Conservation (phyloP, 2,888 invertebrate genomes). For the Coremacera marginata region DNA sequence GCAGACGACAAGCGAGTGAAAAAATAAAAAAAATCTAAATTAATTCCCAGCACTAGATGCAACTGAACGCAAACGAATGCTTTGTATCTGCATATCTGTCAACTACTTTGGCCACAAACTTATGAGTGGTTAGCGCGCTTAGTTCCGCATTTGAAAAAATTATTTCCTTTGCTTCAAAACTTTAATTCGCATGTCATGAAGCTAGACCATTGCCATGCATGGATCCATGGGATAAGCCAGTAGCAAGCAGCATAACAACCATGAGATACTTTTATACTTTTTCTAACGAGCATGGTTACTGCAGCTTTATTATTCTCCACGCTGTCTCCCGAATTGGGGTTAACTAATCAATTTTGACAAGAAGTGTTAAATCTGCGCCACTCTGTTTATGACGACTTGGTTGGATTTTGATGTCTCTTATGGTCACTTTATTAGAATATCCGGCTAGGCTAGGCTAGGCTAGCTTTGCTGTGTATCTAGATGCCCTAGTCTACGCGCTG, state of each 20-base stretch:
- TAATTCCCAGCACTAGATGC: conserved; percentile 23
- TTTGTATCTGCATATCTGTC: background rate
- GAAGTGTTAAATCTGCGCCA: conserved; percentile 67
- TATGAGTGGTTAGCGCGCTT: conserved; percentile 16
- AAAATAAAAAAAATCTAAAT: background rate
- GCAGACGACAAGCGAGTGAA: background rate
- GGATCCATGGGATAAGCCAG: background rate
- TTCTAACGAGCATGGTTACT: conserved; percentile 11
- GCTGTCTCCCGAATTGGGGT: conserved; percentile 34
- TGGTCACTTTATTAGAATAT: conserved; percentile 61
- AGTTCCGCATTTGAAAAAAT: conserved; percentile 32
- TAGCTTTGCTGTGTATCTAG: too few relatives aligned
- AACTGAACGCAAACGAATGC: background rate
- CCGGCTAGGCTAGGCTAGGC: conserved; percentile 49
- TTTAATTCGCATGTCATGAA: conserved; percentile 14
- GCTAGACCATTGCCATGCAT: background rate
- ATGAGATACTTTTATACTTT: conserved; percentile 22
- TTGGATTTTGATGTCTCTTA: conserved; percentile 34
- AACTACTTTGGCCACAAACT: background rate
- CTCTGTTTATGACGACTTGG: conserved; percentile 24
- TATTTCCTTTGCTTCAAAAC: conserved; percentile 22
- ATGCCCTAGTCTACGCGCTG: background rate
- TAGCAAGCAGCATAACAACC: background rate
- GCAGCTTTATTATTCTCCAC: background rate
- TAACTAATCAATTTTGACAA: conserved; percentile 64